phyloP scores from a whole-genome alignment of 2,888 invertebrate species.

The Plagodis dolabraria region DNA sequence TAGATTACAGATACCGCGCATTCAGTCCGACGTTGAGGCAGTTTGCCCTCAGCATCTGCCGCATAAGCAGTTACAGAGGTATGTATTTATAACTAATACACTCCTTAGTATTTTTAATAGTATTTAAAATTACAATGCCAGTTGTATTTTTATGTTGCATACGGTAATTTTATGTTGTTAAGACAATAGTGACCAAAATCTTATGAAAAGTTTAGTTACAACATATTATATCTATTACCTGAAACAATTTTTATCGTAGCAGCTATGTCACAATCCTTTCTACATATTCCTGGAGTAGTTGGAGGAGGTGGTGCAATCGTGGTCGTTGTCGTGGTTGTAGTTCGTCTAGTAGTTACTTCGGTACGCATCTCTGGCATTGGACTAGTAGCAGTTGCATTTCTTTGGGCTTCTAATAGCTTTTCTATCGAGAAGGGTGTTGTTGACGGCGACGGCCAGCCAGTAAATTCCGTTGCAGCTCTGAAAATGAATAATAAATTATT shows the following conservation, averaged over 20 bases:
- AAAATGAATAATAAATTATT: slow-evolving; percentile 34
- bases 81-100: too few relatives aligned
- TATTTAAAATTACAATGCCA: too few relatives aligned
- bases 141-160: too few relatives aligned
- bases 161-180: too few relatives aligned
- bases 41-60: too few relatives aligned
- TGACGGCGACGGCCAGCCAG: slow-evolving; percentile 95
- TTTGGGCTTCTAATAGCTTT: slow-evolving; percentile 88
- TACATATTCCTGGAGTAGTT: slow-evolving; percentile 92
- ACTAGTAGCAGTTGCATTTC: slow-evolving; percentile 86
- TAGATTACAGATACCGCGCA: too few relatives aligned
- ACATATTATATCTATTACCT: slow-evolving; percentile 60
- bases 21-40: too few relatives aligned
- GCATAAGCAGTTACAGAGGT: too few relatives aligned
- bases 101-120: too few relatives aligned
- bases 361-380: slow-evolving; percentile 72
- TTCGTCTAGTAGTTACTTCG: slow-evolving; percentile 78
- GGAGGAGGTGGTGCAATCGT: slow-evolving; percentile 89
- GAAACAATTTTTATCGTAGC: slow-evolving; percentile 94
- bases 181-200: too few relatives aligned
- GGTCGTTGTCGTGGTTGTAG: slow-evolving; percentile 86
- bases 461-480: slow-evolving; percentile 94
- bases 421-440: slow-evolving; percentile 95
- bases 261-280: slow-evolving; percentile 92
- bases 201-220: too few relatives aligned